Evolutionary conservation across 2,888 invertebrate genomes (phyloP).

Genomic region (Oligia latruncula): DNA sequence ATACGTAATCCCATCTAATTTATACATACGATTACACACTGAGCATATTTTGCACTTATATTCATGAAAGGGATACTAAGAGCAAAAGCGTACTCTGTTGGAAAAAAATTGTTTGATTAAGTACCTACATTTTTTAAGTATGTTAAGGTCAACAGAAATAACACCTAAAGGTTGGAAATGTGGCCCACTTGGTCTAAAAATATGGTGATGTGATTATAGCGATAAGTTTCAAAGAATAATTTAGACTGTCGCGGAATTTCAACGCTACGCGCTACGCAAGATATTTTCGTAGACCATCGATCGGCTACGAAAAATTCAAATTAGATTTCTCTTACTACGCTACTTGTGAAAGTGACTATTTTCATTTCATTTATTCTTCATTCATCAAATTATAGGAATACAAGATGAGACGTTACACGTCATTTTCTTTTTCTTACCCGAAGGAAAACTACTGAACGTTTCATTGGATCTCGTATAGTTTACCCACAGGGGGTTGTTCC

Average conservation of each 20-base stretch:
- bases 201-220: conserved; percentile 3
- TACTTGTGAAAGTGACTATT: neutral
- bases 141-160: conserved; percentile 30
- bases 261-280: conserved; percentile 49
- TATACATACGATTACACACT: conserved; percentile 47
- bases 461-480: conserved; percentile 46
- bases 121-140: conserved; percentile 2
- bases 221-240: conserved; percentile 23
- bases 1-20: conserved; percentile 60
- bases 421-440: neutral
- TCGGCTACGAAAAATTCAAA: conserved; percentile 37
- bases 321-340: neutral
- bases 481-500: conserved; percentile 42
- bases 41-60: conserved; percentile 44
- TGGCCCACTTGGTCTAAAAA: conserved; percentile 42
- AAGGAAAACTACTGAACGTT: conserved; percentile 49
- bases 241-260: conserved; percentile 10
- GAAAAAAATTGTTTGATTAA: conserved; percentile 20
- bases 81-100: conserved; percentile 15
- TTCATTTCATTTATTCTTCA: neutral
- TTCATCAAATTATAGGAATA: conserved; percentile 19
- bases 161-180: conserved; percentile 21
- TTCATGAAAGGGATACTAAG: conserved; percentile 17
- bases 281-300: conserved; percentile 19
- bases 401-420: conserved; percentile 13